Evolutionary conservation across 2,797 vertebrate genomes (phyloP).

Genomic region (Rhynchotus rufescens): DNA sequence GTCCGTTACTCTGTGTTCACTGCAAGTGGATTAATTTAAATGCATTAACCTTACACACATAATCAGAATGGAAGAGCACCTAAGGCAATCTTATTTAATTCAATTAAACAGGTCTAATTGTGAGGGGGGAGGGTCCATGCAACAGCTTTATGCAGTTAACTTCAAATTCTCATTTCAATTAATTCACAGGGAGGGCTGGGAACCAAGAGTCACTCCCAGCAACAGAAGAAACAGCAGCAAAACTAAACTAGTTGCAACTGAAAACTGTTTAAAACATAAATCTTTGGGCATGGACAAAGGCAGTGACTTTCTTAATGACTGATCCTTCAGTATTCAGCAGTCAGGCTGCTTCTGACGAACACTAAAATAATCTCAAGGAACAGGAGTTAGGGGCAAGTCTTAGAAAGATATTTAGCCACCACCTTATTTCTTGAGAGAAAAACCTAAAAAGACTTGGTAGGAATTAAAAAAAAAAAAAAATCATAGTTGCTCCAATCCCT

Average conservation of each 20-base stretch:
- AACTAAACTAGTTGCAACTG: neutral
- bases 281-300: neutral
- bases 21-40: neutral
- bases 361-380: neutral
- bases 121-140: neutral
- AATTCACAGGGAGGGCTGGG: neutral
- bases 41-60: neutral
- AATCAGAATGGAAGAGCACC: neutral
- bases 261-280: neutral
- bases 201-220: neutral
- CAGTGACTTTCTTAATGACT: neutral
- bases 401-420: neutral
- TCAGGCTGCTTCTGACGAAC: neutral
- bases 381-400: neutral
- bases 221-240: neutral
- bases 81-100: slow-evolving; percentile 4
- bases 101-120: neutral
- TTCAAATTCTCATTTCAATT: slow-evolving; percentile 4
- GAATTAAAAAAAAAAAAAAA: neutral
- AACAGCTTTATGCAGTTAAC: slow-evolving; percentile 10
- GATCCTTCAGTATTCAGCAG: neutral
- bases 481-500: neutral
- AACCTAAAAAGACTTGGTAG: neutral
- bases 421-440: neutral
- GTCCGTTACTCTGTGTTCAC: neutral